Base-by-base conservation (phyloP, 2,797 vertebrate species). In the Cossypha niveicapilla region DNA sequence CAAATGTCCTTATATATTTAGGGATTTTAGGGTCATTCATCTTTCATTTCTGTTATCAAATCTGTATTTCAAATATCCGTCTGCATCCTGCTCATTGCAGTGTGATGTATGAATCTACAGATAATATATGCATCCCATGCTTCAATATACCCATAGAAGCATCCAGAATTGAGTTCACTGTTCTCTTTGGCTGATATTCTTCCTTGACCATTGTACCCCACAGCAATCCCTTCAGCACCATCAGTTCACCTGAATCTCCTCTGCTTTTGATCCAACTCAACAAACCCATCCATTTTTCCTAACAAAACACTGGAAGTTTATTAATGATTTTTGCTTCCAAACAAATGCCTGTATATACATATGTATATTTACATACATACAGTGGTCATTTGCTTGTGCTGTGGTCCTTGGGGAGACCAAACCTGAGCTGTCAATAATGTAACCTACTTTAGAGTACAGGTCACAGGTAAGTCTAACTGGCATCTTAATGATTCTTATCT, bases 21-120 rank as follows among this genome's bases (percentile, higher is more conserved):
- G 54, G 53, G 34, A 73, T 93, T 97, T 97, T 91, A 84, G 92
- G 87, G 96, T 95, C 93, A 94, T 91, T 96, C 87, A 94, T 96
- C 86, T 97, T 96, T 96, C 94, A 96, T 94, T 95, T 94, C 85
- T 93, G 75, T 95, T 97, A 97, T 94, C 95, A 96, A 95, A 93
- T 92, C 96, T 97, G 80, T 87, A 67, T 72, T 92, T 93, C 67
- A 84, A 91, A 28, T 87, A 89, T 41, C 45, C 77, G 25, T 44
- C 76, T 81, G 50, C 73, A 56, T 76, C 80, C 47, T 66, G 66
- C 62, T 93, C 13, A 6, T 93, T 81, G 35, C 62, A 56, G 24
- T 11, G 35, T 37, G 86, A 92, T 54, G 13, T 28, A 61, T 47
- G 56, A 95, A 57, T 28, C 65, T 61, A 67, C 32, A 71, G 68